A percentile compares a stretch with the other conserved stretches of the same genome.
Conservation (phyloP, 2,797 vertebrate species). For the Macrochelys suwanniensis region DNA sequence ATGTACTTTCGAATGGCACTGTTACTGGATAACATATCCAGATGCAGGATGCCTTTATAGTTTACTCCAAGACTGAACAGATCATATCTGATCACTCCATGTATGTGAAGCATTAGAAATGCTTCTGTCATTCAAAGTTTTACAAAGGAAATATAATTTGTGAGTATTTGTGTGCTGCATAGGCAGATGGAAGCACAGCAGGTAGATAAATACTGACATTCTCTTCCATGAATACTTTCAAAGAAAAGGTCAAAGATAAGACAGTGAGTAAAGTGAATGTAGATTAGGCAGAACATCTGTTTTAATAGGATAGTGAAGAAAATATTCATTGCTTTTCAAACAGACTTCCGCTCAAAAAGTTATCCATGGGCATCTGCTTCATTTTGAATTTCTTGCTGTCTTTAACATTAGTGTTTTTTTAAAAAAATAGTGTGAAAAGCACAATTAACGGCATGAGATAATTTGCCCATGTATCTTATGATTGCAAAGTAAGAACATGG, state of each 20-base stretch:
- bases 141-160: constrained; percentile 84
- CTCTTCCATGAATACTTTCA: constrained; percentile 81
- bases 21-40: constrained; percentile 70
- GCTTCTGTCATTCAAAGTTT: constrained; percentile 83
- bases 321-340: constrained; percentile 74
- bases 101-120: constrained; percentile 75
- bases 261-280: constrained; percentile 78
- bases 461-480: constrained; percentile 22
- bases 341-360: constrained; percentile 64
- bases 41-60: constrained; percentile 68
- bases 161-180: constrained; percentile 72
- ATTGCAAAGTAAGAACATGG: constrained; percentile 15
- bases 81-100: constrained; percentile 75
- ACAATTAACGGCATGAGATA: constrained; percentile 49
- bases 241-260: constrained; percentile 85
- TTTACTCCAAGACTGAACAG: constrained; percentile 72
- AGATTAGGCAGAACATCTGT: constrained; percentile 83
- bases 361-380: constrained; percentile 72
- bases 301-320: constrained; percentile 73
- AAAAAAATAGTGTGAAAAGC: constrained; percentile 27
- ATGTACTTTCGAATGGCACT: constrained; percentile 73
- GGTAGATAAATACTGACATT: constrained; percentile 85
- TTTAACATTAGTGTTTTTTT: constrained; percentile 27
- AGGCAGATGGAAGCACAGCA: constrained; percentile 86
- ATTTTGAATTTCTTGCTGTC: constrained; percentile 67